Evolutionary conservation across 1,140 invertebrate species (phyloP).

Genomic region (Delia radicum): DNA sequence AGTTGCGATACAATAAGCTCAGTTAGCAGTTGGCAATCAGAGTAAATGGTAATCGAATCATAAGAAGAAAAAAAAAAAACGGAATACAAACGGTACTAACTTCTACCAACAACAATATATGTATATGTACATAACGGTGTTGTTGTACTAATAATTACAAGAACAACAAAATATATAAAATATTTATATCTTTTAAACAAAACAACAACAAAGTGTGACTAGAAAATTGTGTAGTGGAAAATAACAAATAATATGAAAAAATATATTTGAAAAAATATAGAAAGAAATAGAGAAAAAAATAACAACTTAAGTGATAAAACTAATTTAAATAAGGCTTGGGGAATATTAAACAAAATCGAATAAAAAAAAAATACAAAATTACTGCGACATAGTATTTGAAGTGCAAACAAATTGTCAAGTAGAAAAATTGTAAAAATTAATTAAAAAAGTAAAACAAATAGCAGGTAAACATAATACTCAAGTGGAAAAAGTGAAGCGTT

Average conservation of each 20-base stretch:
- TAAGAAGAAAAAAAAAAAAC: not conserved
- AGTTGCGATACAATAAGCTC: not conserved
- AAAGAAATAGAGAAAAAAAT: not conserved
- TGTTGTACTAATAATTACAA: not conserved
- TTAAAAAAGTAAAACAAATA: no score
- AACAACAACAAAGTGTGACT: not conserved
- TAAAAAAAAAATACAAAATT: no score
- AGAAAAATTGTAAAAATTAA: no score
- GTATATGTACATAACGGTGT: not conserved
- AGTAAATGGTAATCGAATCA: conserved; percentile 9
- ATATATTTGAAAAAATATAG: not conserved
- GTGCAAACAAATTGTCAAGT: no score
- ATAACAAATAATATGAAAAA: not conserved
- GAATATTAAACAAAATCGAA: not conserved
- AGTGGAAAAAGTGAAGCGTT: no score
- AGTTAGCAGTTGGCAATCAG: conserved; percentile 18
- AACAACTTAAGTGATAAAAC: not conserved
- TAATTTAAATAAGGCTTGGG: conserved; percentile 9
- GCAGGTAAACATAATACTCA: no score
- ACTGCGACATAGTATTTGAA: not conserved
- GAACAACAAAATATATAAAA: not conserved
- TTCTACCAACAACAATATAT: not conserved
- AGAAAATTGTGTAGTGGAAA: not conserved
- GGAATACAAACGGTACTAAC: not conserved
- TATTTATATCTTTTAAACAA: not conserved